Conservation (phyloP, 2,113 vertebrate genomes). For the Microtus montanus region DNA sequence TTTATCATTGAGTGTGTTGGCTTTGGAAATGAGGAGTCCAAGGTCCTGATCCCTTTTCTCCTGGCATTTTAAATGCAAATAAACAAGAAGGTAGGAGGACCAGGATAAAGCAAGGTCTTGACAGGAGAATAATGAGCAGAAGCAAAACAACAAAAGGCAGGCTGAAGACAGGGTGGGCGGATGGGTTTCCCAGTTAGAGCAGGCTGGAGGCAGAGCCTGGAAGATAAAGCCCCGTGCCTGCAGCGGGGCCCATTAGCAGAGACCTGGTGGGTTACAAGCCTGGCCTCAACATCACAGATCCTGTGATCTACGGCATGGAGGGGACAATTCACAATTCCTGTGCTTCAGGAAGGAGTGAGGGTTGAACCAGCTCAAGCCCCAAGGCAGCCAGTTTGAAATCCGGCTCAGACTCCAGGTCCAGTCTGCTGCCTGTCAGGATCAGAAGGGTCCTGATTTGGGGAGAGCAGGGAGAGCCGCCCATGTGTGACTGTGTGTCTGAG, state of each 20-base stretch:
- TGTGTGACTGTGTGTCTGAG: not conserved
- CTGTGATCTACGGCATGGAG: not conserved
- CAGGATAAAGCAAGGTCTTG: too few relatives aligned
- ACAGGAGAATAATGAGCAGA: not conserved
- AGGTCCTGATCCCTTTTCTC: not conserved
- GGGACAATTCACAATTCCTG: not conserved
- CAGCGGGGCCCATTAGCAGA: not conserved
- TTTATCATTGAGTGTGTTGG: not conserved
- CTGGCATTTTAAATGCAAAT: not conserved
- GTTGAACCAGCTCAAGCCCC: not conserved
- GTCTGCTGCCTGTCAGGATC: not conserved
- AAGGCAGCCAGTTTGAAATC: not conserved
- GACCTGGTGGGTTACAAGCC: too few relatives aligned
- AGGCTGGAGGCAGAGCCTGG: rapidly evolving
- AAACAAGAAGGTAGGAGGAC: not conserved
- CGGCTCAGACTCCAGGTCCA: not conserved
- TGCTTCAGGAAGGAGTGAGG: not conserved
- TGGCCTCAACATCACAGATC: not conserved
- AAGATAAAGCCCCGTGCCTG: not conserved
- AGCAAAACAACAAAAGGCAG: too few relatives aligned
- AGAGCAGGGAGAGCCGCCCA: not conserved
- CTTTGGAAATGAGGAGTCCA: not conserved
- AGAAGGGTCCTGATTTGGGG: not conserved
- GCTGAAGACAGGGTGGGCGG: not conserved
- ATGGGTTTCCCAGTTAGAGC: rapidly evolving